phyloP scores from a whole-genome alignment of 2,888 invertebrate genomes.

The Drosophila paranaensis region DNA sequence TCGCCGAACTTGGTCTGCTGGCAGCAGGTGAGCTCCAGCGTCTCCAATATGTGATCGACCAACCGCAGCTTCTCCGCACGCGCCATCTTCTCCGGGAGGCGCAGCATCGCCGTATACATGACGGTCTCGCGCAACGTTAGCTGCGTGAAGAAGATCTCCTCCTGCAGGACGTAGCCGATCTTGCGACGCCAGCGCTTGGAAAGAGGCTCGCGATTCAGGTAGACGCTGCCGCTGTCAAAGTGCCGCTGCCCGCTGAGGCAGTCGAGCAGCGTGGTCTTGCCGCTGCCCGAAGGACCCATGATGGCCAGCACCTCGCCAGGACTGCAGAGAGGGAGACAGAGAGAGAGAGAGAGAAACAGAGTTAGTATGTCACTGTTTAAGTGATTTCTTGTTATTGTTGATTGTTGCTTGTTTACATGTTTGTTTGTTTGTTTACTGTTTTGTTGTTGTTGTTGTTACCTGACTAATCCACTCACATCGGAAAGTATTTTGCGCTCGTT shows the following conservation, averaged over 20 bases:
- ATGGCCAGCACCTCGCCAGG: conserved; percentile 92
- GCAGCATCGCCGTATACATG: conserved; percentile 87
- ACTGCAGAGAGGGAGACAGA: conserved; percentile 75
- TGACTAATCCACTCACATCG: conserved; percentile 90
- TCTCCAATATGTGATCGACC: conserved; percentile 91
- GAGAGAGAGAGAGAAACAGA: conserved; percentile 5
- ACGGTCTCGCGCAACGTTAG: conserved; percentile 91
- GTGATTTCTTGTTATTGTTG: conserved; percentile 12
- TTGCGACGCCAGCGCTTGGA: conserved; percentile 90
- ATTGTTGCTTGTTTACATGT: conserved; percentile 27
- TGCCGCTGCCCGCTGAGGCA: conserved; percentile 90
- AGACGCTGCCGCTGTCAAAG: conserved; percentile 88
- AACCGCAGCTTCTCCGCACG: conserved; percentile 90
- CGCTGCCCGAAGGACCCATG: conserved; percentile 92
- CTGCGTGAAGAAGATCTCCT: conserved; percentile 92
- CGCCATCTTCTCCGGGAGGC: conserved; percentile 90
- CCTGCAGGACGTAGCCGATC: conserved; percentile 93
- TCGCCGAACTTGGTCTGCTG: conserved; percentile 92
- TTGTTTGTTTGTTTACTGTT: conserved; percentile 42
- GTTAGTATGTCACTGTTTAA: conserved; percentile 36
- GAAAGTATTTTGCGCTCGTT: conserved; percentile 87
- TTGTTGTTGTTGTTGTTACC: conserved; percentile 76
- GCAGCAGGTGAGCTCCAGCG: conserved; percentile 90
- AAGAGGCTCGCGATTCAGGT: conserved; percentile 88
- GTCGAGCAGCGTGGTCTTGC: conserved; percentile 92